phyloP scores from a whole-genome alignment of 1,140 invertebrate species.

The Spodoptera frugiperda region DNA sequence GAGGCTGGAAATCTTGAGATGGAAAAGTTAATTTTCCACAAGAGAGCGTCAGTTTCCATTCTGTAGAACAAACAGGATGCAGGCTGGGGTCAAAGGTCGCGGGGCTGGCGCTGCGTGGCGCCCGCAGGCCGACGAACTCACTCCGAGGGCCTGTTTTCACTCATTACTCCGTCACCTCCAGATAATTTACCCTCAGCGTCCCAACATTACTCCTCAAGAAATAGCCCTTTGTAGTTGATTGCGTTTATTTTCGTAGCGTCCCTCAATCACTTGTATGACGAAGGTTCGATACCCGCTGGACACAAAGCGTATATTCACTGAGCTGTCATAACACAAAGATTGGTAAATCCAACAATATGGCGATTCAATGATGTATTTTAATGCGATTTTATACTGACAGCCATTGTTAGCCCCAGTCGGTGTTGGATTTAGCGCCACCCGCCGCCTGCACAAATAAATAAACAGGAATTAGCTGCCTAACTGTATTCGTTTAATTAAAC shows the following conservation, averaged over 20 bases:
- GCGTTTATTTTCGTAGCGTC: background rate
- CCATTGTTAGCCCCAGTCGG: background rate
- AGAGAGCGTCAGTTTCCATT: slow-evolving; percentile 27
- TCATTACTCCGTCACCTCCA: slow-evolving; percentile 29
- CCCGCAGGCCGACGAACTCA: slow-evolving; percentile 19
- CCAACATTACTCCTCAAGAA: background rate
- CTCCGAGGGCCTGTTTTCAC: slow-evolving; percentile 4
- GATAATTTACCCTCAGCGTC: slow-evolving; percentile 34
- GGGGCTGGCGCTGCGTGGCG: background rate
- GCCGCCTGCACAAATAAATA: background rate
- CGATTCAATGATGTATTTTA: slow-evolving; percentile 30
- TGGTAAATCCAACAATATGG: slow-evolving; percentile 1
- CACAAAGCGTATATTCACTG: background rate
- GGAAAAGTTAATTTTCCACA: slow-evolving; percentile 33
- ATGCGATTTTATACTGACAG: slow-evolving; percentile 24
- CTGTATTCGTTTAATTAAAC: background rate
- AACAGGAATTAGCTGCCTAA: slow-evolving; percentile 9
- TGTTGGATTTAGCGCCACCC: background rate
- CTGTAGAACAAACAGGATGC: slow-evolving; percentile 35
- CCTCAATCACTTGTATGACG: background rate
- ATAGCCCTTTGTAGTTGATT: slow-evolving; percentile 14
- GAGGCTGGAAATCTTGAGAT: slow-evolving; percentile 10
- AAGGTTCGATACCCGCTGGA: slow-evolving; percentile 18
- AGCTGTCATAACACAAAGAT: slow-evolving; percentile 18
- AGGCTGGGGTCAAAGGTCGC: slow-evolving; percentile 39